Evolutionary conservation across 1,140 invertebrate species (phyloP).

Genomic region (Scylla paramamosain): DNA sequence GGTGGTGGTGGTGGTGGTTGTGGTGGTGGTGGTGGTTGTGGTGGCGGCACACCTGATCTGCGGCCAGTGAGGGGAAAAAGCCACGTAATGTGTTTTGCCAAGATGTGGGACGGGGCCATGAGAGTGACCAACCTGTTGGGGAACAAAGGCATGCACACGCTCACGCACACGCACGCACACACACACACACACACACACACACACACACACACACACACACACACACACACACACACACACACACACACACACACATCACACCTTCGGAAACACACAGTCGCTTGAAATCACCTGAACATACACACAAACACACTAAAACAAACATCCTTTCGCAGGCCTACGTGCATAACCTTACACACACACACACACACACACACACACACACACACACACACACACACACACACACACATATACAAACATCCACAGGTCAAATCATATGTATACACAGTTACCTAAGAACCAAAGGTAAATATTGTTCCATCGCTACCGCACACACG

Average conservation of each 20-base stretch:
- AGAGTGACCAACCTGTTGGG: too few relatives aligned
- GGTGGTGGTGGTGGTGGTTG: too few relatives aligned
- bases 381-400: conserved; percentile 12
- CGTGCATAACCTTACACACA: not conserved
- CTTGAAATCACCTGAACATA: not conserved
- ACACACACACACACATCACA: not conserved
- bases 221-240: conserved; percentile 8
- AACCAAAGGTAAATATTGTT: not conserved
- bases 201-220: conserved; percentile 18
- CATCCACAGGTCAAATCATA: not conserved
- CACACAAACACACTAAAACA: not conserved
- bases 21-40: too few relatives aligned
- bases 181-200: conserved; percentile 1
- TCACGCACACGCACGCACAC: not conserved
- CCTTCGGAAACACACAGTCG: not conserved
- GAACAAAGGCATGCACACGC: not conserved
- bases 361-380: conserved; percentile 1
- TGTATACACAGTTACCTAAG: conserved; percentile 13
- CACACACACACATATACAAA: not conserved
- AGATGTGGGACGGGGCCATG: too few relatives aligned
- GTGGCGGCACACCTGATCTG: too few relatives aligned
- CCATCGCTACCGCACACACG: not conserved
- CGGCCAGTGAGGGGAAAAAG: too few relatives aligned
- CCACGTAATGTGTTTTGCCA: too few relatives aligned
- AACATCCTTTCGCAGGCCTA: not conserved